A percentile compares a stretch with the other conserved stretches of the same genome.
Conservation (phyloP, 2,797 vertebrate species). For the Agapornis canus region DNA sequence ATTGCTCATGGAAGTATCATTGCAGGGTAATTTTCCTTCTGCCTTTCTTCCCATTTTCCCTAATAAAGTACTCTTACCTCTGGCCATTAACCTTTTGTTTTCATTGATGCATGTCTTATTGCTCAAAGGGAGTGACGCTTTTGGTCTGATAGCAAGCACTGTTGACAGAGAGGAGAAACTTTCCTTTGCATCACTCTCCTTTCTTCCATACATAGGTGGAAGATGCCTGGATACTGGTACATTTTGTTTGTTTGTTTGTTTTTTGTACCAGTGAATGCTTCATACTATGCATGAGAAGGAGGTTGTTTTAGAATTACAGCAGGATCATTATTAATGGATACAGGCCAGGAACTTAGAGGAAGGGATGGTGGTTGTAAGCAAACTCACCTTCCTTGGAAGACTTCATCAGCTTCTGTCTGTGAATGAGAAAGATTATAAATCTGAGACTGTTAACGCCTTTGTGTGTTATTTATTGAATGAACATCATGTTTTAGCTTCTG, state of each 20-base stretch:
- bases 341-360: not conserved
- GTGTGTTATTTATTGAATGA: not conserved
- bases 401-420: not conserved
- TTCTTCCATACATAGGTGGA: rapidly evolving
- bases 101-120: not conserved
- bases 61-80: not conserved
- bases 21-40: not conserved
- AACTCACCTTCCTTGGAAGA: not conserved
- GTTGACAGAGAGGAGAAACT: not conserved
- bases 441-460: not conserved
- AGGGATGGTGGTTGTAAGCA: not conserved
- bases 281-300: not conserved
- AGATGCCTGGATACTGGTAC: not conserved
- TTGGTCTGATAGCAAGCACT: not conserved
- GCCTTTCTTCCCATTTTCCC: not conserved
- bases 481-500: not conserved
- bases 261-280: not conserved
- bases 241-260: not conserved
- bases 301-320: not conserved
- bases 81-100: not conserved
- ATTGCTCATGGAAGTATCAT: not conserved
- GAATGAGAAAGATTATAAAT: not conserved
- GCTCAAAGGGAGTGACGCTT: not conserved
- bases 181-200: not conserved
- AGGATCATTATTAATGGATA: not conserved